These are phyloP conservation scores for Heteractis magnifica DNA, from an alignment of 92 coral and sea anemone genomes.

Conservation along the genomic window DNA sequence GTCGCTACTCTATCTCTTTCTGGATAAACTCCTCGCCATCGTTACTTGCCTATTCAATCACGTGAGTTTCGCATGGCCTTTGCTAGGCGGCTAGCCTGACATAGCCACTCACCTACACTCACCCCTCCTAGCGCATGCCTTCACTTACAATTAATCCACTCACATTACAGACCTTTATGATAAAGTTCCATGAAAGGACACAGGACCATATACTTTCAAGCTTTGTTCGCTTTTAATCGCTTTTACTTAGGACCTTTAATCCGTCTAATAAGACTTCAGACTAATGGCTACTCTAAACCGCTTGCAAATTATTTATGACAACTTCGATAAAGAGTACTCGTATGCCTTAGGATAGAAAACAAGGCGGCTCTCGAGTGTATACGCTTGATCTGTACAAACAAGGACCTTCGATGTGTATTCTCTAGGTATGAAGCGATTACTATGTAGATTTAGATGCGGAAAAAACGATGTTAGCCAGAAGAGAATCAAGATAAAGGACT, in stretches of 20 bases:
- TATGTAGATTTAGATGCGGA: too few relatives aligned
- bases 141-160: neutral
- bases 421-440: too few relatives aligned
- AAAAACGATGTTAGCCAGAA: too few relatives aligned
- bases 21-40: too few relatives aligned
- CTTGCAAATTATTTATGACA: slow-evolving; percentile 12
- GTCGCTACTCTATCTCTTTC: too few relatives aligned
- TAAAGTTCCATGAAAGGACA: neutral
- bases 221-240: neutral
- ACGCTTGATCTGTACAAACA: too few relatives aligned
- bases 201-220: neutral
- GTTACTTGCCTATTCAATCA: too few relatives aligned
- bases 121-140: neutral
- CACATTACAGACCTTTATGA: neutral
- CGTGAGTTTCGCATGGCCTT: too few relatives aligned
- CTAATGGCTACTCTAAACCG: slow-evolving; percentile 34
- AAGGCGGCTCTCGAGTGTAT: neutral
- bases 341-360: neutral
- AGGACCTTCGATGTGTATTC: too few relatives aligned
- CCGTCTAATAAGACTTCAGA: slow-evolving; percentile 9
- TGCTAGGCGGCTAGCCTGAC: too few relatives aligned
- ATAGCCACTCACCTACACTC: neutral
- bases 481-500: too few relatives aligned
- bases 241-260: neutral
- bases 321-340: neutral